phyloP scores from a whole-genome alignment of 1,140 invertebrate genomes.

The Andrena cerasifolii region DNA sequence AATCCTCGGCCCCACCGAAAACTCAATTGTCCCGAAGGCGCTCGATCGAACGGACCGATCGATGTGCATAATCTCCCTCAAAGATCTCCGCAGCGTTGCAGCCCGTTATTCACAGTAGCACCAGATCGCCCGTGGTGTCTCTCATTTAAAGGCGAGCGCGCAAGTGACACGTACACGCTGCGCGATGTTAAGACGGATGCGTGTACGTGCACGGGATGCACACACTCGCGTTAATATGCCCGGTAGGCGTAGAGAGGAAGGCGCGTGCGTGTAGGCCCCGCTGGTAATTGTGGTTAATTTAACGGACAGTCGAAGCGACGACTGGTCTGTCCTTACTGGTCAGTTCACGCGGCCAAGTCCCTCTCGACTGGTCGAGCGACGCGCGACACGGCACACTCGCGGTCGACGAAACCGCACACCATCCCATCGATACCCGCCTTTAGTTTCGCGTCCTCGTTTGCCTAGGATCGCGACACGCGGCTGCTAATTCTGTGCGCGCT shows the following conservation, averaged over 20 bases:
- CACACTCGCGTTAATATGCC: constrained; percentile 20
- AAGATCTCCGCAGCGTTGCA: neutral
- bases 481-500: too few species aligned
- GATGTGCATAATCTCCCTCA: too few species aligned
- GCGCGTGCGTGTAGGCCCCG: constrained; percentile 59
- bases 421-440: constrained; percentile 9
- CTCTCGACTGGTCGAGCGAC: constrained; percentile 26
- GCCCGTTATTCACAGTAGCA: neutral
- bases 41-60: too few species aligned
- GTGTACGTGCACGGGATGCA: constrained; percentile 18
- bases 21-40: too few species aligned
- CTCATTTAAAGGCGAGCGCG: constrained; percentile 9
- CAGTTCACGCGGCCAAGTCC: constrained; percentile 65
- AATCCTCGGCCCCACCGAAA: too few species aligned
- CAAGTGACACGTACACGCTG: constrained; percentile 11
- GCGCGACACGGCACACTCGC: neutral
- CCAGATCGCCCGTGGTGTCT: neutral
- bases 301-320: constrained; percentile 70
- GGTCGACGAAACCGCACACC: constrained; percentile 20
- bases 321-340: constrained; percentile 62
- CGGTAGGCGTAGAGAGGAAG: constrained; percentile 42
- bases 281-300: constrained; percentile 78
- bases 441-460: neutral
- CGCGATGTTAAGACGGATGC: constrained; percentile 39
- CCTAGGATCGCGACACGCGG: neutral